These are phyloP conservation scores for Hirtodrosophila duncani DNA, from an alignment of 2,888 invertebrate species.

Conservation along the genomic window DNA sequence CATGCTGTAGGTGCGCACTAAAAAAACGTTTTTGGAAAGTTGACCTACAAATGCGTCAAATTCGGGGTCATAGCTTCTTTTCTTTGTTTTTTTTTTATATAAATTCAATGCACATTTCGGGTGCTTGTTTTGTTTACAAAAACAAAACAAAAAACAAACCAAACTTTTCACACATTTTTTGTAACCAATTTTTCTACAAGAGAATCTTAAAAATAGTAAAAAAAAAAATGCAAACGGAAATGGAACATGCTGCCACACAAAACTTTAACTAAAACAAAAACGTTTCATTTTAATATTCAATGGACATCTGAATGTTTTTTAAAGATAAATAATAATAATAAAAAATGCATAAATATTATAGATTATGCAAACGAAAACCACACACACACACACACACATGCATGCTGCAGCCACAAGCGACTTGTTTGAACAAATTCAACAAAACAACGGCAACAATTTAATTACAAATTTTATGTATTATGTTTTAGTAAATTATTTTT, in stretches of 20 bases:
- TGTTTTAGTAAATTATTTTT: constrained; percentile 62
- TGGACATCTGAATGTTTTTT: constrained; percentile 64
- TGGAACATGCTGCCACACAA: constrained; percentile 52
- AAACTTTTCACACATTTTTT: constrained; percentile 5
- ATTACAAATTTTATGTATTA: constrained; percentile 26
- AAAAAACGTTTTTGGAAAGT: too few relatives aligned
- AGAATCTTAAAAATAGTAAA: neutral
- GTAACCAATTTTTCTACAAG: constrained; percentile 2
- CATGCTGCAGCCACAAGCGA: constrained; percentile 1
- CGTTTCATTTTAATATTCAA: constrained; percentile 53
- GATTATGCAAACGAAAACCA: constrained; percentile 31
- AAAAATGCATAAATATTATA: constrained; percentile 13
- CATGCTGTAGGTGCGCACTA: too few relatives aligned
- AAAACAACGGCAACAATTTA: constrained; percentile 10
- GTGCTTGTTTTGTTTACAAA: too few relatives aligned
- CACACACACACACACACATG: constrained; percentile 20
- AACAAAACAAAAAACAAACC: too few relatives aligned
- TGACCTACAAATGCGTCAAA: too few relatives aligned
- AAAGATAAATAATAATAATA: constrained; percentile 30
- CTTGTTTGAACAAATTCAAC: constrained; percentile 5
- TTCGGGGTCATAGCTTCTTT: too few relatives aligned
- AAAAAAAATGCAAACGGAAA: constrained; percentile 15
- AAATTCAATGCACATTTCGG: constrained; percentile 10
- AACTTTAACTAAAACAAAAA: constrained; percentile 11
- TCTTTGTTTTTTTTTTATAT: too few relatives aligned